Percentiles rank a stretch among this genome's conserved stretches.
Conservation (phyloP, 2,797 vertebrate species). For the Liparis tanakae region DNA sequence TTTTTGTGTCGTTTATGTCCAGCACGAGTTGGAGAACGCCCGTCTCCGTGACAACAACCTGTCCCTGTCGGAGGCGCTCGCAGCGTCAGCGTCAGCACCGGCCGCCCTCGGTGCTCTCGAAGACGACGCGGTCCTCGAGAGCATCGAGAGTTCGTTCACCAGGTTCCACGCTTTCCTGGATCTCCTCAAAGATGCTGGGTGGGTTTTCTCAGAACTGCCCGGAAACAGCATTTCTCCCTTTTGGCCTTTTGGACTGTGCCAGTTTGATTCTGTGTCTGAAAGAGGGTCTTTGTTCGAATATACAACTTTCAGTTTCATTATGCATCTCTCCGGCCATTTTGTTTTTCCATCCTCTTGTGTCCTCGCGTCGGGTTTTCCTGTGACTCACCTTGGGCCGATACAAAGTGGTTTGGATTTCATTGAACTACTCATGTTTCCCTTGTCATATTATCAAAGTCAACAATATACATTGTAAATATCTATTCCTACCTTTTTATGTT, state of each 20-base stretch:
- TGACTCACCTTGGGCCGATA: neutral
- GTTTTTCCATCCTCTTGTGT: neutral
- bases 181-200: conserved; percentile 96
- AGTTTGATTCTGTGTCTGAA: neutral
- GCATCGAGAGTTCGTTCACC: conserved; percentile 93
- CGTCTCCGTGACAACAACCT: conserved; percentile 86
- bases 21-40: conserved; percentile 91
- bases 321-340: neutral
- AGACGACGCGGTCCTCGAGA: conserved; percentile 91
- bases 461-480: neutral
- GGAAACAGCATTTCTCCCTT: neutral
- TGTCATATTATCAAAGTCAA: neutral
- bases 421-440: neutral
- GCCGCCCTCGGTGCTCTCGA: conserved; percentile 84
- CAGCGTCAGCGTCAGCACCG: conserved; percentile 60
- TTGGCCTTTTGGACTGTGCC: neutral
- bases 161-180: conserved; percentile 98
- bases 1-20: conserved; percentile 16
- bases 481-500: neutral
- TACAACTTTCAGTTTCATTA: conserved; percentile 24
- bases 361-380: neutral
- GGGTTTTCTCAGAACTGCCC: conserved; percentile 45
- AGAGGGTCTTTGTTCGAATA: neutral
- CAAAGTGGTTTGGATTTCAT: neutral
- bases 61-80: conserved; percentile 88